Evolutionary conservation across 1,140 invertebrate species (phyloP), one percentile per base, ranked within the genome.

Genomic region (Leptestheria dahalacensis): DNA sequence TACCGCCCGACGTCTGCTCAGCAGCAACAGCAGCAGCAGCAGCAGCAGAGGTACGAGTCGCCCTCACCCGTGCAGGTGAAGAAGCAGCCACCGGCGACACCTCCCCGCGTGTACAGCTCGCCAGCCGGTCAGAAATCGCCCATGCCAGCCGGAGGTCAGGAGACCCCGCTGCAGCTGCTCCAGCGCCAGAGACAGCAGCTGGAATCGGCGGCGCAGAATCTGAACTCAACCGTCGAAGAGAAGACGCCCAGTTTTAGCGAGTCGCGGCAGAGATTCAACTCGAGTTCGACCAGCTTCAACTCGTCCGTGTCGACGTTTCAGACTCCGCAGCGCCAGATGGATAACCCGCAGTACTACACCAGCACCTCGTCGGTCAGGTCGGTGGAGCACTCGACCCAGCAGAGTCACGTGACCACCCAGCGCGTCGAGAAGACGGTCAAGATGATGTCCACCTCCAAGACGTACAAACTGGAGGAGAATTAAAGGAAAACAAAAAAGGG

Each of bases 31-130:
- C 24, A 24, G 41, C 18, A 21, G 48, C 47, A 48, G 28, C 26
- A 57, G 20, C 0, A 55, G n/a, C 53, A 55, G n/a, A 9, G 53
- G 2, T 55, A 25, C 25, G 53, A 29, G 21, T 56, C 53, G 20
- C 53, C 53, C 49, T 49, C 46, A 23, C 57, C 33, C 2, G 48
- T 23, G 9, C 23, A 15, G 11, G n/a, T 49, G 20, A 62, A 58
- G 48, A 62, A 62, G 28, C 33, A 55, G 25, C 61, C 61, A 1
- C 61, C 61, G 9, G 61, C 55, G 12, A 57, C 61, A 28, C 61
- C 61, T 12, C 53, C 61, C 29, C 55, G 61, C 18, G 15, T 29
- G 28, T 57, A 46, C 23, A 28, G 54, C 2, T 50, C 48, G 11
- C 41, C 53, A 1, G 24, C 26, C 6, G 15, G 20, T 4, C 20